Conservation (phyloP, 64 coral and sea anemone species). For the Acropora tenuis region DNA sequence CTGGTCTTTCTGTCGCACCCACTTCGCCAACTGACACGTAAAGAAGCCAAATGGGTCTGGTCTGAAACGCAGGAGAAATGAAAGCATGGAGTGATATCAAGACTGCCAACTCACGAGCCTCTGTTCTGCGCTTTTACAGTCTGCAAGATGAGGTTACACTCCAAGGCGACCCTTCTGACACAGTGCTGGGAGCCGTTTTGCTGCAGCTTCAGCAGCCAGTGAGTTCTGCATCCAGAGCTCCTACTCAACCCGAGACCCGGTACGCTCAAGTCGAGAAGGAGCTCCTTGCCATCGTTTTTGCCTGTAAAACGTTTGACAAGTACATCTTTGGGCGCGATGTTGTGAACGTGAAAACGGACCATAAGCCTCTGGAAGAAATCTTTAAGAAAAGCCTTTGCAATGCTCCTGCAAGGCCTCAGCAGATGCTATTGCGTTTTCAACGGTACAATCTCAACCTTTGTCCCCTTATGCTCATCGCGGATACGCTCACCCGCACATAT, state of each 20-base stretch:
- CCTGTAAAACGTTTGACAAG: background rate
- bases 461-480: background rate
- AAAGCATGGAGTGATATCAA: slow-evolving; percentile 21
- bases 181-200: background rate
- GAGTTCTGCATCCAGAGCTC: slow-evolving; percentile 16
- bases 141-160: slow-evolving; percentile 29
- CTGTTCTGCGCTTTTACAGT: slow-evolving; percentile 13
- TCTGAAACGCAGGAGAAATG: background rate
- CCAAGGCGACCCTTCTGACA: slow-evolving; percentile 22
- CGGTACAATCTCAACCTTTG: slow-evolving; percentile 1
- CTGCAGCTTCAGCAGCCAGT: slow-evolving; percentile 5
- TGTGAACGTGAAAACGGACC: slow-evolving; percentile 4
- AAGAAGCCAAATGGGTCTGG: slow-evolving; percentile 16
- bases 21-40: slow-evolving; percentile 11
- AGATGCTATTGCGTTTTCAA: slow-evolving; percentile 12
- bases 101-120: background rate
- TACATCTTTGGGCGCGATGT: slow-evolving; percentile 6
- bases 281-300: slow-evolving; percentile 35
- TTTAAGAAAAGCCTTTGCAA: background rate
- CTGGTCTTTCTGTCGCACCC: slow-evolving; percentile 9
- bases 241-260: slow-evolving; percentile 1
- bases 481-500: slow-evolving; percentile 6
- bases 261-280: slow-evolving; percentile 22
- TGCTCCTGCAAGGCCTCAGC: background rate
- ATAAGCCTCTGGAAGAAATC: slow-evolving; percentile 21